A percentile compares a stretch with the other conserved stretches of the same genome.
These are phyloP conservation scores for Coelopa pilipes DNA, from an alignment of 2,888 invertebrate genomes.

Conservation along the genomic window DNA sequence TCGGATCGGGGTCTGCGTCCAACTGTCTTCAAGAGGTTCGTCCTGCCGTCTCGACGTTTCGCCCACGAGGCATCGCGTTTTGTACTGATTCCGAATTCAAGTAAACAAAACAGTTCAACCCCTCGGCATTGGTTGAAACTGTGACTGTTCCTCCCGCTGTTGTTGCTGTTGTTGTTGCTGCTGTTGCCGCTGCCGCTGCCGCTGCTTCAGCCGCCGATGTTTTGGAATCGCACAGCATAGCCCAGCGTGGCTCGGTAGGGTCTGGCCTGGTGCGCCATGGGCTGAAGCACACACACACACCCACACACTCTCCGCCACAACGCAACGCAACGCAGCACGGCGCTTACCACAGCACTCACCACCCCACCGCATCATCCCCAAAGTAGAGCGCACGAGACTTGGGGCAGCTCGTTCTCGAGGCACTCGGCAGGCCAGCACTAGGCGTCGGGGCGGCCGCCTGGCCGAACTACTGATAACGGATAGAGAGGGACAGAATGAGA, in stretches of 20 bases:
- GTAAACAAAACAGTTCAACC: slow-evolving; percentile 62
- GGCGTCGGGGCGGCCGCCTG: no score
- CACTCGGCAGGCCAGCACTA: neutral
- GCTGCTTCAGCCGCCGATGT: slow-evolving; percentile 25
- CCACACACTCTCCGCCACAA: neutral
- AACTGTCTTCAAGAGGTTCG: slow-evolving; percentile 42
- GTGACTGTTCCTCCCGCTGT: neutral
- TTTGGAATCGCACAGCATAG: slow-evolving; percentile 41
- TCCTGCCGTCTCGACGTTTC: slow-evolving; percentile 49
- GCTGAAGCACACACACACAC: slow-evolving; percentile 3
- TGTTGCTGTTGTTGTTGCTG: neutral
- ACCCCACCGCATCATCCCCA: slow-evolving; percentile 32
- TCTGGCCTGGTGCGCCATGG: neutral
- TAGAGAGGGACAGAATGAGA: no score
- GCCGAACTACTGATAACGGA: no score
- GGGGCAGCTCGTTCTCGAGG: slow-evolving; percentile 15
- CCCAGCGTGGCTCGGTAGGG: slow-evolving; percentile 42
- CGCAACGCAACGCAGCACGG: neutral
- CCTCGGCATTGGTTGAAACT: slow-evolving; percentile 46
- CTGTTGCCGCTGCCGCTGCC: no score
- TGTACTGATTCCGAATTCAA: slow-evolving; percentile 55
- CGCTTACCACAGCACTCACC: neutral
- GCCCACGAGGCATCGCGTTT: slow-evolving; percentile 55
- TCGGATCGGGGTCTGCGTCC: slow-evolving; percentile 34
- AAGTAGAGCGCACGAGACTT: slow-evolving; percentile 31